Conservation (phyloP, 2,888 invertebrate species). For the Tetrapedia diversipes region DNA sequence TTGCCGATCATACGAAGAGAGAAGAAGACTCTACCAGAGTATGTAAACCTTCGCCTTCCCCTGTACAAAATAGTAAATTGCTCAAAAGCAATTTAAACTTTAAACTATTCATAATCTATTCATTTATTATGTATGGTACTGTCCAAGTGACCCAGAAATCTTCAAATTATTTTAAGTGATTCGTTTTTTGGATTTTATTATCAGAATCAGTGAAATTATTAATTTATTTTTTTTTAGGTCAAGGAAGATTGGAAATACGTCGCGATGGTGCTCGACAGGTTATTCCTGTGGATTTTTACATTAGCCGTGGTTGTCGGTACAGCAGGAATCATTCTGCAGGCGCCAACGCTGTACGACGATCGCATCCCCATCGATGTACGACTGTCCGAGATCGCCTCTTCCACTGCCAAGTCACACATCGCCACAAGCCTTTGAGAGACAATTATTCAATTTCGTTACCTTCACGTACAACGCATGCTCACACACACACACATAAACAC, state of each 20-base stretch:
- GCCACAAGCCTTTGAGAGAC: slow-evolving; percentile 82
- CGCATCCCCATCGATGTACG: slow-evolving; percentile 94
- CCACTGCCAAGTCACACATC: slow-evolving; percentile 92
- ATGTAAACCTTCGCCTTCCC: slow-evolving; percentile 44
- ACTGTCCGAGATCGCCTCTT: slow-evolving; percentile 94
- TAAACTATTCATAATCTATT: not conserved
- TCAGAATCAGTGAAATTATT: not conserved
- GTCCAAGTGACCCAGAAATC: no score
- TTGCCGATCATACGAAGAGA: slow-evolving; percentile 95
- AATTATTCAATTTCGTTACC: slow-evolving; percentile 59
- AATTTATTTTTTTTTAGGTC: slow-evolving; percentile 85
- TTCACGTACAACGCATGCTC: slow-evolving; percentile 48
- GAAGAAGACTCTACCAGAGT: slow-evolving; percentile 96
- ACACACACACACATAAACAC: slow-evolving; percentile 13
- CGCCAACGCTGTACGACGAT: slow-evolving; percentile 96
- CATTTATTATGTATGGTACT: not conserved
- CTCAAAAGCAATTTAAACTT: no score
- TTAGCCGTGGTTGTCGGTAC: slow-evolving; percentile 97
- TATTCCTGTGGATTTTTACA: slow-evolving; percentile 99
- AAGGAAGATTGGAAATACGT: slow-evolving; percentile 99
- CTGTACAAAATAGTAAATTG: not conserved
- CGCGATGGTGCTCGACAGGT: slow-evolving; percentile 97
- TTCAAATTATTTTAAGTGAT: not conserved
- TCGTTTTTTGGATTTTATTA: not conserved
- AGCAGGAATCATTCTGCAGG: slow-evolving; percentile 96